Base-by-base conservation (phyloP, 2,797 vertebrate species). In the Acanthornis magna region DNA sequence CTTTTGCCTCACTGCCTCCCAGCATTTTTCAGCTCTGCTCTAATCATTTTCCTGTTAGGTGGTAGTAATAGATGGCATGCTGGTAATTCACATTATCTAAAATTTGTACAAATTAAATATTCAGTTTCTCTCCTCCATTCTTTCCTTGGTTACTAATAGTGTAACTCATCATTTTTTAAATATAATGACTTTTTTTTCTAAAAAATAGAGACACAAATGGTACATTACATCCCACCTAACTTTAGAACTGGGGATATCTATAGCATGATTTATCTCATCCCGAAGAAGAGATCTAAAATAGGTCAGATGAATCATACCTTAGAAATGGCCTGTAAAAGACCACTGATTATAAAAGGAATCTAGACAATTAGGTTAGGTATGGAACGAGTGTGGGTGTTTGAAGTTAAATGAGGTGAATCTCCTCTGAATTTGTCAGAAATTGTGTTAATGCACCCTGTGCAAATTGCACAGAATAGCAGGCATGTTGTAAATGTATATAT, bases 21-120 rank as follows among this genome's bases (percentile, higher is more conserved):
- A 85, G 70, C 34, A 42, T 93, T 96, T 92, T 92, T 93, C 79
- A 90, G 38, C 50, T 63, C 53, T 71, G 34, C 61, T 95, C 42
- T 85, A 85, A 78, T 61, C 32, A 5, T 48, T 89, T 38, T 34
- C 63, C 91, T 93, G 13, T 75, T 84, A 76, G 66, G 86, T 92
- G 54, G 54, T 86, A 42, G 72, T 87, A 88, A 85, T 88, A 90
- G 72, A 95, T 77, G 80, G 50, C 25, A 54, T 71, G 60, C 53
- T 94, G 74, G 53, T 94, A 82, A 80, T 55, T 76, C 88, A 73
- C 71, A 65, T 93, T 34, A 81, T 90, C 74, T 91, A 58, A 95
- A 96, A 96, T 93, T 83, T 93, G 84, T 92, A 50, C 90, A 83
- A 72, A 89, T 95, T 83, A 94, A 96, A 95, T 95, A 96, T 95